Percentiles rank a stretch among this genome's conserved stretches.
Conservation (phyloP, 2,797 vertebrate genomes). For the Psittacula echo region DNA sequence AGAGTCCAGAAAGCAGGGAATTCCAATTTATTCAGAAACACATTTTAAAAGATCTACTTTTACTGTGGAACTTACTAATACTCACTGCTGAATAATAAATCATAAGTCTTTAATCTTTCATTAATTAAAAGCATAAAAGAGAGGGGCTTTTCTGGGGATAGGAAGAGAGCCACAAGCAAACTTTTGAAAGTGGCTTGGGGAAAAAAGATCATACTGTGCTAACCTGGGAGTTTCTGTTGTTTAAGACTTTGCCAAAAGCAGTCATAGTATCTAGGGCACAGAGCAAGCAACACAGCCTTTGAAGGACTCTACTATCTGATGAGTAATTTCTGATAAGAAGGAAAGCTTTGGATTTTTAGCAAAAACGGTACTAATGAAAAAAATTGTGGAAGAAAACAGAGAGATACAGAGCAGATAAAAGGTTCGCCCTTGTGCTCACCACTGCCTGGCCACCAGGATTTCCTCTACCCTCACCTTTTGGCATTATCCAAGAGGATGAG, state of each 20-base stretch:
- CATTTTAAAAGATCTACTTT: neutral
- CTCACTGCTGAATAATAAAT: neutral
- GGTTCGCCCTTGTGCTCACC: rapidly evolving
- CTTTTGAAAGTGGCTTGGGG: neutral
- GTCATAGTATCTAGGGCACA: neutral
- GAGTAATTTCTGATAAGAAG: neutral
- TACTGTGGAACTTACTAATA: neutral
- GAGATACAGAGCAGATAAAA: neutral
- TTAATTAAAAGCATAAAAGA: neutral
- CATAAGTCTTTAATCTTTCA: neutral
- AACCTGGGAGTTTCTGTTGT: neutral
- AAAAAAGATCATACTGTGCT: neutral
- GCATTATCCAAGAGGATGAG: constrained; percentile 97
- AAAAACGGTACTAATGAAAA: neutral
- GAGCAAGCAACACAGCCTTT: neutral
- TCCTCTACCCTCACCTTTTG: constrained; percentile 84
- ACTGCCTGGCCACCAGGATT: neutral
- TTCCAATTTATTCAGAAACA: neutral
- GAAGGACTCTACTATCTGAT: neutral
- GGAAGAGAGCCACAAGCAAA: neutral
- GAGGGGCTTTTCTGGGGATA: neutral
- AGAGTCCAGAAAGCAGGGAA: neutral
- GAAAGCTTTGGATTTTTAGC: neutral
- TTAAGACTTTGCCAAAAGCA: neutral
- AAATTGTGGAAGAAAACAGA: neutral